Evolutionary conservation across 2,797 vertebrate species (phyloP).

Genomic region (Mus spretus): DNA sequence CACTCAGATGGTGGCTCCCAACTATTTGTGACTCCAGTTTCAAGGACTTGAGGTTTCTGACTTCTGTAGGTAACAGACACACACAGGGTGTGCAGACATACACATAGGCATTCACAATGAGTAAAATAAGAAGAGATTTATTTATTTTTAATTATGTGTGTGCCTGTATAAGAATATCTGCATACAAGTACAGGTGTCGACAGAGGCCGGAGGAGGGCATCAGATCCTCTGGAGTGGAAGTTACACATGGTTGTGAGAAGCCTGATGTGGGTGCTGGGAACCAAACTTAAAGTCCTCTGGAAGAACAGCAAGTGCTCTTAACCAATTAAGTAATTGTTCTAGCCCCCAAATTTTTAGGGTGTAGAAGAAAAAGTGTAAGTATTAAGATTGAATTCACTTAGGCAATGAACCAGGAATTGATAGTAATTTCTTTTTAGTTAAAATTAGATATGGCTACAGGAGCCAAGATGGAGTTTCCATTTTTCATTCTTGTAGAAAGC

Average conservation of each 20-base stretch:
- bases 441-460: conserved; percentile 7
- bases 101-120: background rate
- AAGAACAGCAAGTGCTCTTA: background rate
- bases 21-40: no score
- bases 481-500: conserved; percentile 48
- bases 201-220: background rate
- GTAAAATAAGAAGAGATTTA: background rate
- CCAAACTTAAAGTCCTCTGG: background rate
- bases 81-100: background rate
- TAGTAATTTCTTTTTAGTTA: conserved; percentile 21
- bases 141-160: background rate
- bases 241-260: background rate
- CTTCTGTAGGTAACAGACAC: background rate
- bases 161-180: background rate
- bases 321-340: background rate
- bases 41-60: background rate
- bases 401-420: conserved; percentile 49
- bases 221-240: background rate
- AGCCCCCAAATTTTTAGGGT: background rate
- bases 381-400: conserved; percentile 46
- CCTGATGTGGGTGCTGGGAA: background rate
- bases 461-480: conserved; percentile 38
- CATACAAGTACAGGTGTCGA: background rate
- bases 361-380: background rate
- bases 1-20: background rate